Conservation (phyloP, 2,888 invertebrate genomes). For the Diplazon laetatorius region DNA sequence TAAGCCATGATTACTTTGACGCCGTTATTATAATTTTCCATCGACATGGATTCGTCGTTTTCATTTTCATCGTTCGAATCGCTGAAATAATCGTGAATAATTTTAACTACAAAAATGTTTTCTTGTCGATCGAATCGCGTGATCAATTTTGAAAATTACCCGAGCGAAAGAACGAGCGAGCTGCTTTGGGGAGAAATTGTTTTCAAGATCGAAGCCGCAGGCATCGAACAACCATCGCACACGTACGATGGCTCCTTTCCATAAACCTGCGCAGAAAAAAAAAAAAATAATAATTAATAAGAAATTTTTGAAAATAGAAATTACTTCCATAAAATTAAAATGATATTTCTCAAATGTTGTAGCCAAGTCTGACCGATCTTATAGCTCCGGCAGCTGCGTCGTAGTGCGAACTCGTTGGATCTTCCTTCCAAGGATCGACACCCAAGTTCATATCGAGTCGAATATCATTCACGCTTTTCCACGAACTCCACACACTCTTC, state of each 20-base stretch:
- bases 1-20: slow-evolving; percentile 70
- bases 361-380: slow-evolving; percentile 57
- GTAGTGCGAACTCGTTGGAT: slow-evolving; percentile 68
- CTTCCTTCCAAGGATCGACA: slow-evolving; percentile 69
- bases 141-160: slow-evolving; percentile 57
- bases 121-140: not conserved
- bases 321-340: not conserved
- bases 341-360: not conserved
- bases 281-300: no score
- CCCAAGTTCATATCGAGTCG: slow-evolving; percentile 65
- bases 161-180: slow-evolving; percentile 68
- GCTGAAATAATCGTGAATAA: slow-evolving; percentile 55
- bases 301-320: no score
- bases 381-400: slow-evolving; percentile 68
- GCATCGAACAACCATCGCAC: slow-evolving; percentile 68
- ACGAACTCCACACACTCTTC: slow-evolving; percentile 61
- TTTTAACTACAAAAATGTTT: not conserved
- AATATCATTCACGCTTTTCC: slow-evolving; percentile 65
- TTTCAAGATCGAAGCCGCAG: slow-evolving; percentile 66
- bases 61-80: slow-evolving; percentile 53
- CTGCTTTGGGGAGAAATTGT: slow-evolving; percentile 61
- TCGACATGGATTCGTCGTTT: slow-evolving; percentile 66
- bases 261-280: slow-evolving; percentile 62
- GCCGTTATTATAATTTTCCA: slow-evolving; percentile 64
- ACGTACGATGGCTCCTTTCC: slow-evolving; percentile 63